Percentiles rank a stretch among this genome's conserved stretches.
phyloP scores from a whole-genome alignment of 1,140 invertebrate species.

The Subanguina moxae region DNA sequence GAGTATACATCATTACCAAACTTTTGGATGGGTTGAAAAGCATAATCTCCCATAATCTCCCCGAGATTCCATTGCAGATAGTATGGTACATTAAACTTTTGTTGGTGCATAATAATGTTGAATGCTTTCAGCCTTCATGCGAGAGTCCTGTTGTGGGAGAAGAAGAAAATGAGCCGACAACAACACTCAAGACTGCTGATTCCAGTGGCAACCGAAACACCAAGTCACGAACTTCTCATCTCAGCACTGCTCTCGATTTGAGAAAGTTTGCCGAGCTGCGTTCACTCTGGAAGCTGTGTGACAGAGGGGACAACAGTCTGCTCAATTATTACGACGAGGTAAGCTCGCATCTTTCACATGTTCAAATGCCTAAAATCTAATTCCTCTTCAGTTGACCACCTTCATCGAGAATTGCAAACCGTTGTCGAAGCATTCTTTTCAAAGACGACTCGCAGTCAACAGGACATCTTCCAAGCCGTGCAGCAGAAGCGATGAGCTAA shows the following conservation, averaged over 20 bases:
- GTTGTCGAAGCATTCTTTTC: not conserved
- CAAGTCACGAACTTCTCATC: not conserved
- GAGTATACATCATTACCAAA: no score
- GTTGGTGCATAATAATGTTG: no score
- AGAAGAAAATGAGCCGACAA: not conserved
- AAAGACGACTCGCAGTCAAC: no score
- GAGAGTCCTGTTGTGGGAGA: not conserved
- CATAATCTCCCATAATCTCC: no score
- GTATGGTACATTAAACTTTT: no score
- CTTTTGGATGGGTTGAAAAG: no score
- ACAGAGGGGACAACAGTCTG: not conserved
- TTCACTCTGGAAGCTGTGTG: not conserved
- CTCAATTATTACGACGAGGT: slow-evolving; percentile 8
- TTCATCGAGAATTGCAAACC: not conserved
- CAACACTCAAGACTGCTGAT: not conserved
- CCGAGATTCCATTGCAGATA: no score
- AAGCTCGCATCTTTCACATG: no score
- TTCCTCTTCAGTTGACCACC: no score
- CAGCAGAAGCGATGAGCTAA: not conserved
- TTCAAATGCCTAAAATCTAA: no score
- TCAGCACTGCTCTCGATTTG: not conserved
- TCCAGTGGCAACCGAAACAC: not conserved
- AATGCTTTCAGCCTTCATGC: not conserved
- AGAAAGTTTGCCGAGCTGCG: not conserved
- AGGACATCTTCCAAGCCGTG: not conserved